Evolutionary conservation across 2,888 invertebrate genomes (phyloP), one percentile per base, ranked within the genome.

Genomic region (Yponomeuta plumbellus): DNA sequence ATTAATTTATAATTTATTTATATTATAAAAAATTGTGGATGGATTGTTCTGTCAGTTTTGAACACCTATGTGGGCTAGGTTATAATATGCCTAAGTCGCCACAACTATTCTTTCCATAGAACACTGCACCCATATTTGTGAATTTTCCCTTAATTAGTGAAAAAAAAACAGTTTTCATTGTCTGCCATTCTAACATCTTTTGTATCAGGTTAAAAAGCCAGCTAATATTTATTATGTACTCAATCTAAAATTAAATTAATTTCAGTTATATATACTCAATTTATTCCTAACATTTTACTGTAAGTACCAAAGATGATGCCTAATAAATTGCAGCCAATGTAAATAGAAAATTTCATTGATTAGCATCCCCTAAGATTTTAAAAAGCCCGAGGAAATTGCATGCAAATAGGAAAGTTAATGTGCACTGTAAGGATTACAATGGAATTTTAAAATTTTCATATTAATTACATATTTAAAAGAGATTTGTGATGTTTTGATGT

Each of bases 381-480:
- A 78, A 85, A 86, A 85, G 85, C 77, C 71, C 82, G 83, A 80
- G 81, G 78, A 81, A 81, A 84, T 86, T 86, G 85, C 85, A 84
- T 83, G 81, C 85, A 83, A 40, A 40, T 40, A 63, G 20, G 63
- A 11, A 82, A 83, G 78, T 83, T 81, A 85, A 85, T 76, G 88
- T 88, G 88, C 86, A 64, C 22, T 66, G 34, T 80, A 84, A 83
- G 81, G 83, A 83, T 77, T 78, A 52, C 77, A 74, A 74, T 76
- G 81, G 84, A 39, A 82, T 74, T 73, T 72, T 76, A 73, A 76
- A 73, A 74, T 76, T 78, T 79, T 73, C 73, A 66, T 69, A 66
- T 65, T n/a, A 68, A 52, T 13, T 52, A 52, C 67, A 64, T 69
- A 68, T 68, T 61, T 69, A 67, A 70, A 66, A 67, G 66, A 68